phyloP scores from a whole-genome alignment of 2,797 vertebrate genomes.

The Phoeniculus purpureus region DNA sequence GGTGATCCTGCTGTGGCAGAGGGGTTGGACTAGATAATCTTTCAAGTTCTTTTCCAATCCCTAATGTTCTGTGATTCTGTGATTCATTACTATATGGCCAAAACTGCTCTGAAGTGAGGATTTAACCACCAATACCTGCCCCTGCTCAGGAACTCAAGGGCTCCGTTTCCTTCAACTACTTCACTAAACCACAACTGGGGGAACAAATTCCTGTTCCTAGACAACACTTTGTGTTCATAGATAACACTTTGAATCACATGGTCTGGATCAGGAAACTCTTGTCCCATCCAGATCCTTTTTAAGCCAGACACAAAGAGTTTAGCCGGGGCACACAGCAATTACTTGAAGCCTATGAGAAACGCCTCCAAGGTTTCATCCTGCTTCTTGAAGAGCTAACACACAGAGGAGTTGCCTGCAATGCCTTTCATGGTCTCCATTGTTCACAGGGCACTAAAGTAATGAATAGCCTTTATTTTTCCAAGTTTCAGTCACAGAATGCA shows the following conservation, averaged over 20 bases:
- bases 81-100: background rate
- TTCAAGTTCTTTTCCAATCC: too few relatives aligned
- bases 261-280: background rate
- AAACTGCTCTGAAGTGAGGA: background rate
- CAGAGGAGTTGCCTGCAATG: conserved; percentile 51
- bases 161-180: background rate
- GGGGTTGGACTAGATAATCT: too few relatives aligned
- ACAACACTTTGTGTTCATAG: background rate
- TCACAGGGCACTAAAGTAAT: conserved; percentile 35
- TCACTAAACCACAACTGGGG: background rate
- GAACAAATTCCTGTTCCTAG: background rate
- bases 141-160: rapidly evolving
- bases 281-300: background rate
- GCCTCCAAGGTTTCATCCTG: conserved; percentile 23
- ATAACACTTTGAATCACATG: background rate
- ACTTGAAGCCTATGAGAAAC: conserved; percentile 56
- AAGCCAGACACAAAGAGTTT: conserved; percentile 49
- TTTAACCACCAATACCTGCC: background rate
- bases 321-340: conserved; percentile 50
- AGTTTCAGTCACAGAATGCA: conserved; percentile 21
- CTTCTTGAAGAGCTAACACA: conserved; percentile 48
- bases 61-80: too few relatives aligned
- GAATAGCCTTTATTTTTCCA: conserved; percentile 59
- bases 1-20: too few relatives aligned
- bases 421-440: conserved; percentile 59